Conservation (phyloP, 2,113 vertebrate species). For the Prinia subflava region DNA sequence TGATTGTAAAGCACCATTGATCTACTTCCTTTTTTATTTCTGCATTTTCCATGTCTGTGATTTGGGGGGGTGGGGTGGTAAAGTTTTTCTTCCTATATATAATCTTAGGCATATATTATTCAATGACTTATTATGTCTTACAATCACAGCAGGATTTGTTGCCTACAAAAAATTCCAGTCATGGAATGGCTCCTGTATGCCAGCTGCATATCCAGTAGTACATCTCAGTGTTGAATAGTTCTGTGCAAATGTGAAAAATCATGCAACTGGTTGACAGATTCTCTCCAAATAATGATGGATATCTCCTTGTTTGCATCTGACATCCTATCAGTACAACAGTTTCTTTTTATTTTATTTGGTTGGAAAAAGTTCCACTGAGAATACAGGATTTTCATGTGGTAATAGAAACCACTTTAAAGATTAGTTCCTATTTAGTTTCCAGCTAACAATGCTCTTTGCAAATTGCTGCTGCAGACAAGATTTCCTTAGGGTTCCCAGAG, state of each 20-base stretch:
- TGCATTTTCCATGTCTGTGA: background rate
- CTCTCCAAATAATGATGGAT: background rate
- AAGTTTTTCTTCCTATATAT: background rate
- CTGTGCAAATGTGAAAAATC: background rate
- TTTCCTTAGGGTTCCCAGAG: background rate
- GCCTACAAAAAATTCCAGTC: background rate
- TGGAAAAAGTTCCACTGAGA: background rate
- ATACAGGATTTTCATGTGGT: background rate
- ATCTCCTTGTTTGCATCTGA: background rate
- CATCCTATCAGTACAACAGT: background rate
- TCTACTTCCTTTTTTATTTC: background rate
- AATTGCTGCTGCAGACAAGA: background rate
- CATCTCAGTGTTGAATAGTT: background rate
- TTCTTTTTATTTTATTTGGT: background rate
- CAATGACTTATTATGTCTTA: background rate
- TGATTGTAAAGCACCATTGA: background rate
- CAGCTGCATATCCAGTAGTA: background rate
- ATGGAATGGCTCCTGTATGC: background rate
- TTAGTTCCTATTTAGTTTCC: background rate
- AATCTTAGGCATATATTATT: background rate
- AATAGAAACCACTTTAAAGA: background rate
- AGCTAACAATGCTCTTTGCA: background rate
- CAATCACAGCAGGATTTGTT: background rate
- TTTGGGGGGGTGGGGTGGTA: rapidly evolving
- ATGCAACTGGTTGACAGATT: background rate